These are phyloP conservation scores for Hyposoter didymator DNA, from an alignment of 2,888 invertebrate genomes.

Conservation along the genomic window DNA sequence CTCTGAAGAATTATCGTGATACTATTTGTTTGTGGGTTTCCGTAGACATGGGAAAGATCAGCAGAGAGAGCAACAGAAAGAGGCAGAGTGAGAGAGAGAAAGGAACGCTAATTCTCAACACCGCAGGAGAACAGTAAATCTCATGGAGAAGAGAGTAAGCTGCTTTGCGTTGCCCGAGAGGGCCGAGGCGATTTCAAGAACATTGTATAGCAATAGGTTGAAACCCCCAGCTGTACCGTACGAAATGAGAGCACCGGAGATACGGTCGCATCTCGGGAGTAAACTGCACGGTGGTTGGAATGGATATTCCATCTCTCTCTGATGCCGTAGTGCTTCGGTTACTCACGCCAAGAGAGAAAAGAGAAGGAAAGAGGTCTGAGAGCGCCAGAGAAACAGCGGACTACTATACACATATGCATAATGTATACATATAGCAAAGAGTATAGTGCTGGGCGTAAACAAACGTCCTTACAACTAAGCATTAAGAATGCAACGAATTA, in stretches of 20 bases:
- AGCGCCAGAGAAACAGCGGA: slow-evolving; percentile 39
- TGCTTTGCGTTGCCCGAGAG: slow-evolving; percentile 59
- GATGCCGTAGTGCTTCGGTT: slow-evolving; percentile 40
- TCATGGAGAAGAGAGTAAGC: slow-evolving; percentile 66
- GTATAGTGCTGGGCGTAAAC: slow-evolving; percentile 56
- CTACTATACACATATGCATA: slow-evolving; percentile 17
- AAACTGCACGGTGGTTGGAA: slow-evolving; percentile 63
- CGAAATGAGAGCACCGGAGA: slow-evolving; percentile 46
- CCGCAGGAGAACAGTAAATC: slow-evolving; percentile 66
- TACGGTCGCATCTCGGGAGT: slow-evolving; percentile 61
- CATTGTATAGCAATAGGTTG: slow-evolving; percentile 67
- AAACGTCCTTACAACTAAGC: slow-evolving; percentile 51
- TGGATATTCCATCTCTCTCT: slow-evolving; percentile 58
- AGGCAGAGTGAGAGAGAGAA: slow-evolving; percentile 22
- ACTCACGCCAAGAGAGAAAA: slow-evolving; percentile 33
- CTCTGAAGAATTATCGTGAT: slow-evolving; percentile 38
- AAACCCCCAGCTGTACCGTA: slow-evolving; percentile 24
- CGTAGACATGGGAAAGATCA: slow-evolving; percentile 18
- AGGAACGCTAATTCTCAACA: slow-evolving; percentile 65
- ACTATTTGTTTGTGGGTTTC: slow-evolving; percentile 57
- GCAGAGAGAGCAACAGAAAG: slow-evolving; percentile 1
- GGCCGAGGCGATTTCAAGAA: slow-evolving; percentile 63
- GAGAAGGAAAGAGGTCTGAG: slow-evolving; percentile 33
- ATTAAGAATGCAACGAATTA: slow-evolving; percentile 68
- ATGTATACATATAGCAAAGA: slow-evolving; percentile 19